phyloP scores from a whole-genome alignment of 2,888 invertebrate genomes.

The Ectropis crepuscularia region DNA sequence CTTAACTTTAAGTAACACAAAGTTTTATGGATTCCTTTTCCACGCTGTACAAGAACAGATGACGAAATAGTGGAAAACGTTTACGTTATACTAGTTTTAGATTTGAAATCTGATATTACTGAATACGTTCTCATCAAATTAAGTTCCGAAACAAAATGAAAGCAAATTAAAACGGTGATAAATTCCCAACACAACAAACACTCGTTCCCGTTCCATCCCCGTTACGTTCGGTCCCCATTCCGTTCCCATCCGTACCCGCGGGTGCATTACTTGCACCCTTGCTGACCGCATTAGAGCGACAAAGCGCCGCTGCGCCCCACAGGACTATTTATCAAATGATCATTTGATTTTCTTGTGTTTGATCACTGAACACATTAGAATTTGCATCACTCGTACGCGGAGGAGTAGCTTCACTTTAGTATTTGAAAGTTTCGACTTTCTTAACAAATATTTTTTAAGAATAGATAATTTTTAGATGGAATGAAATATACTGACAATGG shows the following conservation, averaged over 20 bases:
- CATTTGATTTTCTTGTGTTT: slow-evolving; percentile 86
- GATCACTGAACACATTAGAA: slow-evolving; percentile 84
- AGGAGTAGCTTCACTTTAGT: slow-evolving; percentile 65
- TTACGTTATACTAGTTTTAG: no score
- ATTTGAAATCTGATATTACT: not conserved
- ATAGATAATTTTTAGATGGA: no score
- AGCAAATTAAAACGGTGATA: slow-evolving; percentile 30
- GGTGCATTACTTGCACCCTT: slow-evolving; percentile 27
- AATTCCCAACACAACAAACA: slow-evolving; percentile 27
- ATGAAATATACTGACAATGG: no score
- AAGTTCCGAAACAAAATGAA: slow-evolving; percentile 18
- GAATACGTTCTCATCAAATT: slow-evolving; percentile 1
- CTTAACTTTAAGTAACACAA: no score
- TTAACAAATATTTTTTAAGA: not conserved
- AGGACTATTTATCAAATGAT: slow-evolving; percentile 85
- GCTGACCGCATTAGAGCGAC: slow-evolving; percentile 77
- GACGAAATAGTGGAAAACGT: no score
- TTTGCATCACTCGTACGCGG: slow-evolving; percentile 67
- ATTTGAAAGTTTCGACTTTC: not conserved
- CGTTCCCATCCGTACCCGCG: slow-evolving; percentile 27
- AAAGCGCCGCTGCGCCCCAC: slow-evolving; percentile 61
- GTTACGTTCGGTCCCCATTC: slow-evolving; percentile 20
- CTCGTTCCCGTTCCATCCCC: slow-evolving; percentile 34
- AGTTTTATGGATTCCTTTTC: no score
- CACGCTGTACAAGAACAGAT: no score